phyloP scores from a whole-genome alignment of 2,113 vertebrate genomes.

The Labeo rohita region DNA sequence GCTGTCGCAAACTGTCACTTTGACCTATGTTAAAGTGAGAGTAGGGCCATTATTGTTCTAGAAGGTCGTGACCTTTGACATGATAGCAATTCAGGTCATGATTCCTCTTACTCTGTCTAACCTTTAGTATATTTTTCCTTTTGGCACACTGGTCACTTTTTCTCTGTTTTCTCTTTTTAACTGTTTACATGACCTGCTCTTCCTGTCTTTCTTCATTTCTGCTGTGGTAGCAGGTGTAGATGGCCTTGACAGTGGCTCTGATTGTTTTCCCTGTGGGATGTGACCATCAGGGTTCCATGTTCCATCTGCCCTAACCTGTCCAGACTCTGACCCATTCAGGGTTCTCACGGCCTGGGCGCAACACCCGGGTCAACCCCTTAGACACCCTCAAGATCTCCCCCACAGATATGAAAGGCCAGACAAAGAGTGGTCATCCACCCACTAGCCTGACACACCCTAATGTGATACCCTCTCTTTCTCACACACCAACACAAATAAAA shows the following conservation, averaged over 20 bases:
- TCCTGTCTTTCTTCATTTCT: background rate
- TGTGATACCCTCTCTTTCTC: background rate
- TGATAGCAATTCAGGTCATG: background rate
- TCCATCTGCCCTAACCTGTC: constrained; percentile 28
- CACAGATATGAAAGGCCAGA: background rate
- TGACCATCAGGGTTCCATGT: constrained; percentile 24
- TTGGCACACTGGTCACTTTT: background rate
- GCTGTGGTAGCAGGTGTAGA: background rate
- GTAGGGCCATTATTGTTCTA: background rate
- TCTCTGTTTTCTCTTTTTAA: background rate
- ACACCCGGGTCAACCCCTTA: background rate
- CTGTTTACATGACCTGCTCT: background rate
- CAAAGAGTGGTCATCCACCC: constrained; percentile 2
- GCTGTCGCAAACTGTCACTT: constrained; percentile 1
- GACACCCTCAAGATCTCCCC: constrained; percentile 2
- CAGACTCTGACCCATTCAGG: constrained; percentile 2
- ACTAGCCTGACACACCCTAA: background rate
- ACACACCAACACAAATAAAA: background rate
- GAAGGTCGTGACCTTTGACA: constrained; percentile 28
- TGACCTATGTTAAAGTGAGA: constrained; percentile 13
- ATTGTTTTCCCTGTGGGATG: background rate
- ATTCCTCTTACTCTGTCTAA: background rate
- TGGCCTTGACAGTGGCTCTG: background rate
- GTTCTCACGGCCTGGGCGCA: constrained; percentile 29
- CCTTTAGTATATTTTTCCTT: background rate